These are phyloP conservation scores for Grallaria varia DNA, from an alignment of 2,113 vertebrate genomes.

Conservation along the genomic window DNA sequence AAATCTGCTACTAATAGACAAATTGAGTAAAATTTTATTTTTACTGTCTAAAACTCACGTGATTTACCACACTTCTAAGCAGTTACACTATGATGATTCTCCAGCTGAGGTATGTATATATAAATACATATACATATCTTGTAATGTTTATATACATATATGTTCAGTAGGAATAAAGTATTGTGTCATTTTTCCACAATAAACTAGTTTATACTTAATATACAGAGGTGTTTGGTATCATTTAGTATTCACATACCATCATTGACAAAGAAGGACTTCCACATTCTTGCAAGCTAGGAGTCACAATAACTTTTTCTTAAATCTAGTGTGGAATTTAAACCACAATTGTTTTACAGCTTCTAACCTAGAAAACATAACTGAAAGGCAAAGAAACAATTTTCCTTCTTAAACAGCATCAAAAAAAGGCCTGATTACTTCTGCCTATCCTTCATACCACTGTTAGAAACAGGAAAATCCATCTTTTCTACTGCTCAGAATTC, in stretches of 20 bases:
- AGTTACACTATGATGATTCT: background rate
- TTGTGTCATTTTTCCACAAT: background rate
- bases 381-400: background rate
- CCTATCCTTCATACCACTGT: background rate
- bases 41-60: background rate
- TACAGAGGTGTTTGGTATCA: background rate
- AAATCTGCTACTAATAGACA: background rate
- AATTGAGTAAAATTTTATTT: background rate
- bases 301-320: background rate
- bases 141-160: background rate
- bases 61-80: background rate
- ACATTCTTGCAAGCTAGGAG: background rate
- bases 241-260: background rate
- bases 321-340: background rate
- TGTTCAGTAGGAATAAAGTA: background rate
- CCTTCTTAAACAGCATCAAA: background rate
- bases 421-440: background rate
- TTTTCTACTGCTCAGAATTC: background rate
- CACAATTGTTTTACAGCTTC: background rate
- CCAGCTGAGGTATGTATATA: background rate
- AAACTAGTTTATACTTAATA: background rate
- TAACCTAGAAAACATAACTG: background rate
- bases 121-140: too few species aligned
- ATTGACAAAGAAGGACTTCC: background rate
- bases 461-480: background rate